Base-by-base conservation (phyloP, 2,797 vertebrate genomes). In the Esox lucius region DNA sequence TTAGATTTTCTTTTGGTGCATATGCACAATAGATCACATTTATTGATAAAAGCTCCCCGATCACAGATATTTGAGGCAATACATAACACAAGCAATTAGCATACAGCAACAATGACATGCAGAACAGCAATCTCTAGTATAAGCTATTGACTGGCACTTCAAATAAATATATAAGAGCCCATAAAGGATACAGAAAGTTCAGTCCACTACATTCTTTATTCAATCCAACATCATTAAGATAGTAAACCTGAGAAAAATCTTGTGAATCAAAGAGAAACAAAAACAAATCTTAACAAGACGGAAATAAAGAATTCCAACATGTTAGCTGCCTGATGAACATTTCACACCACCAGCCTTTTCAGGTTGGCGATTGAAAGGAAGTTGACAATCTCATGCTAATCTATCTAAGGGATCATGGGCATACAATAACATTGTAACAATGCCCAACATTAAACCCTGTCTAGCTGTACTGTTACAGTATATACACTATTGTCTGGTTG, bases 211-310 rank as follows among this genome's bases (percentile, higher is more conserved):
- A 1, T 46, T 46, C 42, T 11, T 11, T 12, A 13, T 46, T 46
- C 42, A 46, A 46, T 46, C 42, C 42, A 46, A 11, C 46, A 46
- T 46, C 46, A 26, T 24, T n/a, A 61, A 61, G n/a, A 62, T 31
- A 9, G 56, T 35, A 72, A 72, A 72, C 53, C 70, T 61, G 51
- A 71, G 53, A 42, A 39, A 39, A 61, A 61, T 15, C 61, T 61
- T 61, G 31, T 17, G 51, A 48, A 51, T 70, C 24, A 70, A 26
- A 19, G 46, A 70, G 15, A 16, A 17, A 16, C 12, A 46, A 48
- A 26, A 24, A 24, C 35, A 16, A 22, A 24, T 19, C 22, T 70
- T 16, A 7, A 26, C 15, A 51, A 49, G 2, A 42, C 48, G 24
- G 39, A 42, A 4, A 8, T 13, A 22, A 46, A 24, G 24, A 48